Evolutionary conservation across 2,113 vertebrate genomes (phyloP).

Genomic region (Neodontobutis hainanensis): DNA sequence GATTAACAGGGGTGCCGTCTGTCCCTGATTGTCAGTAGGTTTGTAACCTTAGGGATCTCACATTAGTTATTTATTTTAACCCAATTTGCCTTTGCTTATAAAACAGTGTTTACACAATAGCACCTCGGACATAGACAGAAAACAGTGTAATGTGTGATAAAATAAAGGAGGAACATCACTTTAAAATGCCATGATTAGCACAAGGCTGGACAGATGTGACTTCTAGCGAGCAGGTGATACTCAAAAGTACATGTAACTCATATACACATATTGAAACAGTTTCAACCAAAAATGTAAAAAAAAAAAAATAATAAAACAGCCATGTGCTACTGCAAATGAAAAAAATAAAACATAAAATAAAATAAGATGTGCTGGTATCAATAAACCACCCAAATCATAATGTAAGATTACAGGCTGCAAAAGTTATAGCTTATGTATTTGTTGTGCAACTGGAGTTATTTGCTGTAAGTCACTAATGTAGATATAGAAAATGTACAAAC

Average conservation of each 20-base stretch:
- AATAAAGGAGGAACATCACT: slow-evolving; percentile 16
- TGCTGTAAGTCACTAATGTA: slow-evolving; percentile 31
- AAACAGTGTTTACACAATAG: slow-evolving; percentile 48
- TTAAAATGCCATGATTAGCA: slow-evolving; percentile 25
- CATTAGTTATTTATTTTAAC: slow-evolving; percentile 23
- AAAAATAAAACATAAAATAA: slow-evolving; percentile 13
- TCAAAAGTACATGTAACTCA: slow-evolving; percentile 23
- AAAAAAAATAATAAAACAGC: too few species aligned
- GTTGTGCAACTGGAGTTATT: slow-evolving; percentile 61
- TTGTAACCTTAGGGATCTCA: slow-evolving; percentile 68
- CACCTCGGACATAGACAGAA: slow-evolving; percentile 36
- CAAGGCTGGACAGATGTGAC: slow-evolving; percentile 17
- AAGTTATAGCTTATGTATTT: slow-evolving; percentile 64
- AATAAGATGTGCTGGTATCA: slow-evolving; percentile 33
- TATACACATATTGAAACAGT: slow-evolving; percentile 8
- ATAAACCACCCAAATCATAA: slow-evolving; percentile 45
- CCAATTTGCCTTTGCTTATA: slow-evolving; percentile 22
- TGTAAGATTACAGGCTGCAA: slow-evolving; percentile 35
- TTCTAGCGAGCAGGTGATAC: not conserved
- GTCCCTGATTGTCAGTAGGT: slow-evolving; percentile 92
- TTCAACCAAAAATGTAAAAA: slow-evolving; percentile 17
- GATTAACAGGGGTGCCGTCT: slow-evolving; percentile 80
- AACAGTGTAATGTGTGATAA: slow-evolving; percentile 24
- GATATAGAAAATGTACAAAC: slow-evolving; percentile 9
- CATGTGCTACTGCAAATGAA: slow-evolving; percentile 17